Base-by-base conservation (phyloP, 2,797 vertebrate genomes). In the Perodicticus potto region DNA sequence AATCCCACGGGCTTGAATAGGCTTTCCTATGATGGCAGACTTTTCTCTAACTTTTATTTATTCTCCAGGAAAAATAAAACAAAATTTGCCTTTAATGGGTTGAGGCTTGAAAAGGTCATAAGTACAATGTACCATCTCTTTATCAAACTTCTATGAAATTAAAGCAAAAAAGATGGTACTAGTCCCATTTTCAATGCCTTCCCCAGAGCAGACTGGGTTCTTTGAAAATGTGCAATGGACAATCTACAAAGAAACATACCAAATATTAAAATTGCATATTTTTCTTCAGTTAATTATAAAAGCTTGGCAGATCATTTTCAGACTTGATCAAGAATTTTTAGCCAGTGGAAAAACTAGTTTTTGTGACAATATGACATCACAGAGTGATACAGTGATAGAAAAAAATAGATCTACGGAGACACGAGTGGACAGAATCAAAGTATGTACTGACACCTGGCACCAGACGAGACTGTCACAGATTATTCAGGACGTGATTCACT, bases 71-170 rank as follows among this genome's bases (percentile, higher is more conserved):
- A 78, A 72, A 55, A 4, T 7, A 70, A 12, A 34, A 22, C 4
- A 40, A 76, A 87, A 19, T 0, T 57, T 70, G 81, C 23, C 29
- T 74, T 27, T 74, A 9, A 43, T 14, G 10, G 1, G 87, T 84
- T 93, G 25, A 73, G 40, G 14, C 16, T 94, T 59, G 17, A n/a
- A 73, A 88, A 92, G 45, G 17, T 70, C n/a, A 45, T 1, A n/a
- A 2, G 7, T 34, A 45, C 59, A 74, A 27, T 34, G 16, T 22
- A 25, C 40, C 19, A 63, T 73, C 22, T 86, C 0, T 70, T 0
- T 20, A 88, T 72, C 7, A 65, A 20, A 76, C 94, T 87, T 93
- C 27, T 83, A 69, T 63, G 82, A 93, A 81, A 87, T 78, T 69
- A 32, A 49, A 80, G n/a, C 3, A 53, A 57, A 73, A 34, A 86